phyloP scores from a whole-genome alignment of 2,113 vertebrate species.

The Rana temporaria region DNA sequence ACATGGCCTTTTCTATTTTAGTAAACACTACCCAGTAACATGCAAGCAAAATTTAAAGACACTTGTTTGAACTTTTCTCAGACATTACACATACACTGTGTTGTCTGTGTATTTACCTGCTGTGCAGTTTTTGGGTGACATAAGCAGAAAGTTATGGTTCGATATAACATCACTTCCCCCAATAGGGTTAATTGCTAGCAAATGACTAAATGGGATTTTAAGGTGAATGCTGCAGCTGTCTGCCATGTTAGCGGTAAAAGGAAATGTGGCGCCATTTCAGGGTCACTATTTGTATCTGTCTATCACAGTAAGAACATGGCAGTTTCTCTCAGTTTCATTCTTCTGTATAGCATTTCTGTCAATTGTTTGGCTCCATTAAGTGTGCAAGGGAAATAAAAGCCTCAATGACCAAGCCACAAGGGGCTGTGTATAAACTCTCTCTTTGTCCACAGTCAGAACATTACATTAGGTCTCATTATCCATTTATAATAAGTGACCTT shows the following conservation, averaged over 20 bases:
- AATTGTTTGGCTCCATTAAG: conserved; percentile 87
- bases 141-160: conserved; percentile 59
- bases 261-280: conserved; percentile 78
- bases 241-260: conserved; percentile 68
- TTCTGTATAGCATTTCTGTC: conserved; percentile 83
- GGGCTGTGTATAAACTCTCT: conserved; percentile 79
- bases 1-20: not conserved
- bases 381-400: conserved; percentile 81
- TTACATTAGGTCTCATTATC: conserved; percentile 88
- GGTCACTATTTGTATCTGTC: conserved; percentile 76
- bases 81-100: conserved; percentile 4
- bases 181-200: conserved; percentile 73
- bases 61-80: conserved; percentile 53
- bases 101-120: conserved; percentile 62
- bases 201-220: conserved; percentile 66
- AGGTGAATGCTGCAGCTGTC: conserved; percentile 70
- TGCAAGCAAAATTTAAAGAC: not conserved
- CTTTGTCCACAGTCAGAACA: conserved; percentile 79
- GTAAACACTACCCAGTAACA: not conserved
- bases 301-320: conserved; percentile 73
- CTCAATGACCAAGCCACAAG: conserved; percentile 82
- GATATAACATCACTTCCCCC: conserved; percentile 64
- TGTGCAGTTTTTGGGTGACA: conserved; percentile 55
- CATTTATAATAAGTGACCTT: conserved; percentile 86
- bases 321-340: conserved; percentile 72